Percentiles rank a stretch among this genome's conserved stretches.
phyloP scores from a whole-genome alignment of 2,888 invertebrate species.

The Tortricodes alternella region DNA sequence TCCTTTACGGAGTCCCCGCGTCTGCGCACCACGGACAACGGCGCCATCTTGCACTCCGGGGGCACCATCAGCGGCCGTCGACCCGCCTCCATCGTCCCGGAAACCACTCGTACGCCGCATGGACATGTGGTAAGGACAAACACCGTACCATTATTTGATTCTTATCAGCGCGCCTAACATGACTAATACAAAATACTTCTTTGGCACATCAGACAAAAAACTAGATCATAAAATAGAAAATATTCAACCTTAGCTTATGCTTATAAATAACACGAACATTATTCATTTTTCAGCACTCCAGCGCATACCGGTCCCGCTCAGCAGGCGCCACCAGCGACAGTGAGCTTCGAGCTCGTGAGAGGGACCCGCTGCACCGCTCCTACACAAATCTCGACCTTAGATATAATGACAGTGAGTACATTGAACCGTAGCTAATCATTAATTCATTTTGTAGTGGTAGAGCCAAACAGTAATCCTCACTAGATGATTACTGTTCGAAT shows the following conservation, averaged over 20 bases:
- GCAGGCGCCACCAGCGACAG: conserved; percentile 59
- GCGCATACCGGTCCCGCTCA: conserved; percentile 72
- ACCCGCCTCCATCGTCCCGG: conserved; percentile 57
- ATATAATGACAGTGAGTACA: conserved; percentile 62
- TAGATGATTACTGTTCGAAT: too few relatives aligned
- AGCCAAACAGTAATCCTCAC: neutral
- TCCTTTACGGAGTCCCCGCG: conserved; percentile 85
- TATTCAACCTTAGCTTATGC: too few relatives aligned
- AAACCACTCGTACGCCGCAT: conserved; percentile 52
- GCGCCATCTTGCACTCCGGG: conserved; percentile 90
- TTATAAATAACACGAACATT: too few relatives aligned
- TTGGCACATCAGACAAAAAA: neutral
- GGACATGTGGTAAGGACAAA: conserved; percentile 61
- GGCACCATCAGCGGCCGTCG: conserved; percentile 91
- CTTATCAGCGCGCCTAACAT: neutral
- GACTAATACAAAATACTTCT: too few relatives aligned
- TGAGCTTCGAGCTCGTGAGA: conserved; percentile 61
- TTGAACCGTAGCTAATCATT: neutral
- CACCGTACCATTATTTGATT: neutral
- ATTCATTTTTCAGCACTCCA: conserved; percentile 64
- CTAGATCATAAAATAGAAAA: too few relatives aligned
- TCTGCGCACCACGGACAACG: conserved; percentile 91
- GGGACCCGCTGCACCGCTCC: conserved; percentile 74
- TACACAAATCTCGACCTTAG: conserved; percentile 75
- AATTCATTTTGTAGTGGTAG: too few relatives aligned